Evolutionary conservation across 2,888 invertebrate genomes (phyloP), one percentile per base, ranked within the genome.

Genomic region (Parnassius orleans): DNA sequence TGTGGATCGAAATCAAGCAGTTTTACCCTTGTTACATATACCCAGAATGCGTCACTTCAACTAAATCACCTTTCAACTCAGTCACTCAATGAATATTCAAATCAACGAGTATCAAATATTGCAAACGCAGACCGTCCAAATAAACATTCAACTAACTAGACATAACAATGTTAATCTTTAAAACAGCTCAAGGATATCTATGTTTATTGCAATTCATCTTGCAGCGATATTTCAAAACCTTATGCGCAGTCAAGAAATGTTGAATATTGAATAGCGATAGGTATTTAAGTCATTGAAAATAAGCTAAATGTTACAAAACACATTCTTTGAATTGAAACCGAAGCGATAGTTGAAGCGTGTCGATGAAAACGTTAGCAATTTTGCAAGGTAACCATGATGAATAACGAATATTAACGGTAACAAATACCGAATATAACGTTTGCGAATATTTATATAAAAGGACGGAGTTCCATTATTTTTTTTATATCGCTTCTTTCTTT

Each of bases 231-330:
- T 62, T 15, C 57, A 33, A 57, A 62, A 62, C 53, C 43, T 62
- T 62, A 43, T 15, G 24, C 46, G 52, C 24, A 46, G 53, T 54
- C 54, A 54, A 58, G 58, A 54, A 58, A 63, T 47, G 42, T 61
- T 48, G n/a, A 58, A 63, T 47, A 41, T 57, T 42, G n/a, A 44
- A 63, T 51, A 57, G 44, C 15, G 33, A 52, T 56, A 56, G 60
- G 51, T 53, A 24, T 53, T 62, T 15, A 50, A 44, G 54, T 19
- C 48, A 41, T 53, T 46, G 43, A 41, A 54, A 15, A 44, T 50
- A 57, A 50, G 11, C 43, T 48, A 15, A 50, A 53, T n/a, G 57
- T 53, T 62, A 50, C 57, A 50, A 62, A 62, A 53, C 12, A 48
- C 53, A 43, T 62, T 57, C 53, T 19, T 48, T 57, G 53, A 62